A percentile compares a stretch with the other conserved stretches of the same genome.
phyloP scores from a whole-genome alignment of 2,888 invertebrate genomes.

The Mellilla xanthometata region DNA sequence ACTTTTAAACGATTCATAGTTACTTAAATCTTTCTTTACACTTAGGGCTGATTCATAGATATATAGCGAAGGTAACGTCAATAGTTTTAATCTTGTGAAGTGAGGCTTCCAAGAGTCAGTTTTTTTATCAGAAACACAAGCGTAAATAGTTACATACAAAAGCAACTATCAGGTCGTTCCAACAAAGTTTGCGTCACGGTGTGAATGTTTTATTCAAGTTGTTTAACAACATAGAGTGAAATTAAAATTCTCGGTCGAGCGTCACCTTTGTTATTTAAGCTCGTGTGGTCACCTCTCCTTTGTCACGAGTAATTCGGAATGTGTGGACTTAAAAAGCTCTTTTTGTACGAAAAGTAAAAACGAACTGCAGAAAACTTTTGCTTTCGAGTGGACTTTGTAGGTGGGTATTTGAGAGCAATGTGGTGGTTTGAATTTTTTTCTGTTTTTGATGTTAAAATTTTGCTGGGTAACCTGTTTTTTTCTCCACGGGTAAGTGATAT shows the following conservation, averaged over 20 bases:
- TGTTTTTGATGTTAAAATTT: too few relatives aligned
- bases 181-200: too few relatives aligned
- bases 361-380: conserved; percentile 10
- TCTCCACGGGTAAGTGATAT: too few relatives aligned
- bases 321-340: conserved; percentile 19
- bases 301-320: conserved; percentile 18
- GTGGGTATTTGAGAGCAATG: conserved; percentile 5
- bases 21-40: too few relatives aligned
- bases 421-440: not conserved
- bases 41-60: too few relatives aligned
- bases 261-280: conserved; percentile 21
- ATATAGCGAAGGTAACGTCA: too few relatives aligned
- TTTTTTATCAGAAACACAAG: too few relatives aligned
- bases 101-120: too few relatives aligned
- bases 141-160: too few relatives aligned
- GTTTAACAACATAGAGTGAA: conserved; percentile 12
- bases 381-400: conserved; percentile 6
- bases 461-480: too few relatives aligned
- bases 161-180: not conserved
- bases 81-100: too few relatives aligned
- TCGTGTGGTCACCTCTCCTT: conserved; percentile 19
- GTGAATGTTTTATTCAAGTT: conserved; percentile 11
- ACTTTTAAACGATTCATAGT: too few relatives aligned
- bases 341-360: conserved; percentile 18
- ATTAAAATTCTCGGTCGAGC: conserved; percentile 19